Conservation (phyloP, 2,888 invertebrate genomes). For the Acleris sparsana region DNA sequence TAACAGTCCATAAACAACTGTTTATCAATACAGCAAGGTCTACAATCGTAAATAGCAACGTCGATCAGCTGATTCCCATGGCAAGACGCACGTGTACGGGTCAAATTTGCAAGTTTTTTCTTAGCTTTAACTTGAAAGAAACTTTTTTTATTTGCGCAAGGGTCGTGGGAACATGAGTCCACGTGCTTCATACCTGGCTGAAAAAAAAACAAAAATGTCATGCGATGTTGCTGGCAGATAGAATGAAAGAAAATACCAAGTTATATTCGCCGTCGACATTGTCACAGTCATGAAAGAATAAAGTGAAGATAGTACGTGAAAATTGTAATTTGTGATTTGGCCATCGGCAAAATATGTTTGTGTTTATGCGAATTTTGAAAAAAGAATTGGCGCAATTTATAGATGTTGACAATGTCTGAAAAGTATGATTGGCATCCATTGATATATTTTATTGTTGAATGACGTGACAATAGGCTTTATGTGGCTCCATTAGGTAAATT, state of each 20-base stretch:
- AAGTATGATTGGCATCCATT: slow-evolving; percentile 51
- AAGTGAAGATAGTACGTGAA: neutral
- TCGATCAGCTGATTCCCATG: slow-evolving; percentile 71
- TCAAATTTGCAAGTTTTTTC: slow-evolving; percentile 66
- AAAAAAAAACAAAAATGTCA: slow-evolving; percentile 46
- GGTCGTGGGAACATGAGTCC: slow-evolving; percentile 66
- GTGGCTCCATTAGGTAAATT: neutral
- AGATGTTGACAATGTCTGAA: slow-evolving; percentile 48
- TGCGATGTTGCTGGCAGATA: slow-evolving; percentile 14
- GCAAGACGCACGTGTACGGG: slow-evolving; percentile 63
- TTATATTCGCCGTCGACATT: neutral
- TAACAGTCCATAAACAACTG: neutral
- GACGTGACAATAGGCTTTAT: slow-evolving; percentile 9
- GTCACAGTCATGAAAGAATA: slow-evolving; percentile 1
- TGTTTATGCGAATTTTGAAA: neutral
- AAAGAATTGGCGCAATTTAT: slow-evolving; percentile 27
- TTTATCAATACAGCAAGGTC: slow-evolving; percentile 1
- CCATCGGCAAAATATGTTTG: slow-evolving; percentile 7
- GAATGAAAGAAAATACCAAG: slow-evolving; percentile 17
- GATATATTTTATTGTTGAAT: slow-evolving; percentile 1
- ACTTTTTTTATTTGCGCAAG: slow-evolving; percentile 63
- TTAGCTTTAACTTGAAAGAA: slow-evolving; percentile 57
- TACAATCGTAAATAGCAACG: slow-evolving; percentile 4
- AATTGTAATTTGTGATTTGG: neutral
- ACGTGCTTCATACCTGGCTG: slow-evolving; percentile 61